These are phyloP conservation scores for Cygnus olor DNA, from an alignment of 2,797 vertebrate genomes.

Conservation along the genomic window DNA sequence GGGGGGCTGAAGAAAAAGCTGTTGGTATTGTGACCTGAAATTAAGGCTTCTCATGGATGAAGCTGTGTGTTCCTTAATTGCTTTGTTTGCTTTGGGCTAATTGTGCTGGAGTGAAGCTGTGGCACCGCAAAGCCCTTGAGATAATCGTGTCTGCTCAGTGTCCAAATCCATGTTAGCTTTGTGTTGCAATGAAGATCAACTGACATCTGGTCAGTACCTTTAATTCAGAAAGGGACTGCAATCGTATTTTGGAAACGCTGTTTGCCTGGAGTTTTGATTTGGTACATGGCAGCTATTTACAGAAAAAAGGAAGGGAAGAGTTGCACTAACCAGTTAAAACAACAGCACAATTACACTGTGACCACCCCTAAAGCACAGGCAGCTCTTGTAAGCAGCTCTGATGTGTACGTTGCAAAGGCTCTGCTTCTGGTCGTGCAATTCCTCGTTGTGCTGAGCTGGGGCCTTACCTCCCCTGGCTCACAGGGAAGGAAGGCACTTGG, in stretches of 20 bases:
- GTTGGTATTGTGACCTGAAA: neutral
- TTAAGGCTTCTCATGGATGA: neutral
- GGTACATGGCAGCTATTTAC: neutral
- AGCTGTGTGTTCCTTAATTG: neutral
- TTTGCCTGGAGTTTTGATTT: neutral
- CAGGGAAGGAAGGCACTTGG: neutral
- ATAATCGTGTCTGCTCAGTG: neutral
- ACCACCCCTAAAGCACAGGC: neutral
- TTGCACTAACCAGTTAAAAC: neutral
- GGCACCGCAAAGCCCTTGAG: neutral
- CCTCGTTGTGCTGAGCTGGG: neutral
- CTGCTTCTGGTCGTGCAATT: rapidly evolving
- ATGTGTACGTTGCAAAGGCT: neutral
- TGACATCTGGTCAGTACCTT: neutral
- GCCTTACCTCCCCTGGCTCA: neutral
- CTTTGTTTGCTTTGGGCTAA: neutral
- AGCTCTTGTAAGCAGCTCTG: neutral
- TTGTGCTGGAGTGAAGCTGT: neutral
- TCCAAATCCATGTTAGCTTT: neutral
- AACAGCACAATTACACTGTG: neutral
- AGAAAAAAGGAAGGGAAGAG: neutral
- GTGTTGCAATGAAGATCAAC: neutral
- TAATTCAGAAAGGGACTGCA: neutral
- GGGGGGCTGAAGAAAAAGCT: neutral
- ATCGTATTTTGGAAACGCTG: neutral